Evolutionary conservation across 2,113 vertebrate genomes (phyloP), one percentile per base, ranked within the genome.

Genomic region (Nycticorax nycticorax): DNA sequence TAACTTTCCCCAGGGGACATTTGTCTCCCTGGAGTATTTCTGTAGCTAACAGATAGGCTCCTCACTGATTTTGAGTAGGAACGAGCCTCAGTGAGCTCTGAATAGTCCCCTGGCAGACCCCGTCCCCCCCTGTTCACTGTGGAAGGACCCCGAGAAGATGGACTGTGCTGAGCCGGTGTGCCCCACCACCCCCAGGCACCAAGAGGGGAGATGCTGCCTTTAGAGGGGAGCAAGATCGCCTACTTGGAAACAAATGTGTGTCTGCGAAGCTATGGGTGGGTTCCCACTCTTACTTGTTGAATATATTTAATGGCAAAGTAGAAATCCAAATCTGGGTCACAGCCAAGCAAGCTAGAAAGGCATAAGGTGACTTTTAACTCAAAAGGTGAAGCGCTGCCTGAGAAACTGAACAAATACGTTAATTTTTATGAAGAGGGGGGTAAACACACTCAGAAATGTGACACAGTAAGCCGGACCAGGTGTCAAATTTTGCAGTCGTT

Each of bases 331-430:
- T 43, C 1, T 48, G 8, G 33, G 77, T 62, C 74, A 66, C 30
- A 53, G 78, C 27, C 57, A 80, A 85, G 69, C 60, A 80, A 87
- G 56, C 73, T 67, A 92, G 39, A 43, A 71, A 80, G 72, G 80
- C 81, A 86, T 85, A 91, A 96, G 71, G 69, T 74, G 74, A 47
- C 53, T 95, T 94, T 60, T 96, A 89, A 91, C 37, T 87, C 53
- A 41, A 96, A 90, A 75, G 17, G 53, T 89, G 64, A 89, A 52
- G 15, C 52, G 71, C 60, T 79, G 75, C 32, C 28, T 37, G 10
- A 90, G 64, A 95, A 88, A 50, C 22, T 10, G 53, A 86, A 90
- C 41, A 82, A 86, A 94, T 37, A 24, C 13, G 53, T 39, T 67
- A 30, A 32, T 83, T 91, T 94, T 87, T 84, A 52, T 59, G 86